phyloP scores from a whole-genome alignment of 2,888 invertebrate genomes.

The Eumacrocentrus americanus region DNA sequence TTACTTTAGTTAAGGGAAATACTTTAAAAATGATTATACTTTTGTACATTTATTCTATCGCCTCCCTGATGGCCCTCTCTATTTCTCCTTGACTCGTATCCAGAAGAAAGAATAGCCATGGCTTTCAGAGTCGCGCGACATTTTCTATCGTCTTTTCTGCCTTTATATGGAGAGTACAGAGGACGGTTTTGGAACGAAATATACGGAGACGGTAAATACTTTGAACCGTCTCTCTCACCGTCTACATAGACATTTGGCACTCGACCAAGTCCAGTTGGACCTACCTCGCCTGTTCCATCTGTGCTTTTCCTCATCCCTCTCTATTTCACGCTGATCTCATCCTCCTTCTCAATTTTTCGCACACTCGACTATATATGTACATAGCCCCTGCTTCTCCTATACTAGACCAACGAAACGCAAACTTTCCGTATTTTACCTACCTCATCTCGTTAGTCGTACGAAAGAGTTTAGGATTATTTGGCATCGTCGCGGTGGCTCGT shows the following conservation, averaged over 20 bases:
- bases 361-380: slow-evolving; percentile 2
- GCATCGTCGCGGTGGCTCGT: slow-evolving; percentile 9
- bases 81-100: too few relatives aligned
- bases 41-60: too few relatives aligned
- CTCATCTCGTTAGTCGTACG: slow-evolving; percentile 15
- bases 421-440: slow-evolving; percentile 17
- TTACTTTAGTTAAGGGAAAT: too few relatives aligned
- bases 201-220: slow-evolving; percentile 29
- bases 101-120: neutral
- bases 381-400: neutral
- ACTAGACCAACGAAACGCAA: slow-evolving; percentile 4
- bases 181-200: slow-evolving; percentile 20
- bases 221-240: slow-evolving; percentile 22
- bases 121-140: neutral
- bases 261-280: slow-evolving; percentile 27
- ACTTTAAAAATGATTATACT: too few relatives aligned
- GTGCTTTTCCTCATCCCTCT: neutral
- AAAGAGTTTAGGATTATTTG: slow-evolving; percentile 21
- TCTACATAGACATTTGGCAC: slow-evolving; percentile 31
- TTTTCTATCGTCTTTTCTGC: neutral
- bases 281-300: neutral
- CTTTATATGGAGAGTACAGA: neutral
- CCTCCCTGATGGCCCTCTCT: too few relatives aligned
- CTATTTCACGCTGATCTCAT: too few relatives aligned
- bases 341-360: neutral